These are phyloP conservation scores for Nowickia ferox DNA, from an alignment of 2,888 invertebrate species.

Conservation along the genomic window DNA sequence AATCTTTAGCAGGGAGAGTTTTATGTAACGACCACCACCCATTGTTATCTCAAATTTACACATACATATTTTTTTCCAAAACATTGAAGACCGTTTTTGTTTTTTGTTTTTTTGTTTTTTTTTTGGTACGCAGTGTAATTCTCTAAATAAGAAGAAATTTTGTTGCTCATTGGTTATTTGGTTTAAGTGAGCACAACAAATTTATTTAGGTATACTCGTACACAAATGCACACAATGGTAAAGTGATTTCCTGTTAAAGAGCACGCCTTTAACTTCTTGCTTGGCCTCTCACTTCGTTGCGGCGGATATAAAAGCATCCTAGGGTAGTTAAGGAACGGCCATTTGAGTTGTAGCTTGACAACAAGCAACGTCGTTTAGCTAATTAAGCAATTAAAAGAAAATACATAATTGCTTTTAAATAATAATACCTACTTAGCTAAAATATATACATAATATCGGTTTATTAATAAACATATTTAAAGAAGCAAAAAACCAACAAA, in stretches of 20 bases:
- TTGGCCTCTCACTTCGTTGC: slow-evolving; percentile 65
- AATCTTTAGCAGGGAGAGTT: background rate
- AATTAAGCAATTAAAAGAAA: slow-evolving; percentile 20
- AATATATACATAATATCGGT: slow-evolving; percentile 6
- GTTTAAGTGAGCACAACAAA: slow-evolving; percentile 10
- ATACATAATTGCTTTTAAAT: background rate
- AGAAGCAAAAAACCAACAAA: background rate
- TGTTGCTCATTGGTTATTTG: slow-evolving; percentile 62
- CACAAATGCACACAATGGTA: background rate
- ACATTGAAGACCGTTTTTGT: slow-evolving; percentile 19
- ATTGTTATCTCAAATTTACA: slow-evolving; percentile 55
- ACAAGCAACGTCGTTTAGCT: slow-evolving; percentile 75
- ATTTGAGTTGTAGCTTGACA: slow-evolving; percentile 78
- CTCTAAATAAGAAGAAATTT: slow-evolving; percentile 61
- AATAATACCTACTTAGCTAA: slow-evolving; percentile 9
- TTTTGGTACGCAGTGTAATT: slow-evolving; percentile 15
- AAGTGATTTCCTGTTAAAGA: slow-evolving; percentile 55
- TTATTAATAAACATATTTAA: background rate
- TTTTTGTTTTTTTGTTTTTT: background rate
- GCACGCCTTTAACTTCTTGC: slow-evolving; percentile 73
- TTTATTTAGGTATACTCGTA: background rate
- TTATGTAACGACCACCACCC: slow-evolving; percentile 50
- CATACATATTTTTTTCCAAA: slow-evolving; percentile 10
- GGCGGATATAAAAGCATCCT: slow-evolving; percentile 78
- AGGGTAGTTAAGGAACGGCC: slow-evolving; percentile 77